These are phyloP conservation scores for Ahaetulla prasina DNA, from an alignment of 2,113 vertebrate species.

Conservation along the genomic window DNA sequence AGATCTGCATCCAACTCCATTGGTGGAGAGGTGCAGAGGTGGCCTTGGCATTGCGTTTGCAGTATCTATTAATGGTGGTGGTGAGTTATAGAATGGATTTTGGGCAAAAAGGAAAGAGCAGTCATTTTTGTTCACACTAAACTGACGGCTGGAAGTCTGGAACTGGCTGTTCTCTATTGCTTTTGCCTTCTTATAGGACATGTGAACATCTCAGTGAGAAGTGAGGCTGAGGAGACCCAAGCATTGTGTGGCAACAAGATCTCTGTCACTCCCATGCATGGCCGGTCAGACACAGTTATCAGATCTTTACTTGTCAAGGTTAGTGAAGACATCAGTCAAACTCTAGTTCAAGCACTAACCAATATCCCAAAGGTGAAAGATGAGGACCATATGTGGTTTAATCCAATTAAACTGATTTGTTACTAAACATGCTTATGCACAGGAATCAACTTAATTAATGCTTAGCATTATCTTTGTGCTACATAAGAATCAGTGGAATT, in stretches of 20 bases:
- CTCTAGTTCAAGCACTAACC: background rate
- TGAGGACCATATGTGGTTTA: too few species aligned
- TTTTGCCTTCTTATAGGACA: constrained; percentile 33
- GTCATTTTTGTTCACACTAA: accelerated
- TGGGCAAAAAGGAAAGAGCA: background rate
- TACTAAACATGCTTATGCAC: too few species aligned
- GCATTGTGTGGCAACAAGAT: constrained; percentile 41
- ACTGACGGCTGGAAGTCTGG: background rate
- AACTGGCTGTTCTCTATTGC: background rate
- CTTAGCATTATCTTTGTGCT: too few species aligned
- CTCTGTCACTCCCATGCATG: constrained; percentile 46
- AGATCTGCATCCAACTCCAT: background rate
- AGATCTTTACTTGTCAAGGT: constrained; percentile 68
- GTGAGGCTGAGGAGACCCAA: constrained; percentile 38
- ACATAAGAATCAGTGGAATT: too few species aligned
- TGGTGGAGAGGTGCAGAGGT: background rate
- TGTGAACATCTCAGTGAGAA: constrained; percentile 50
- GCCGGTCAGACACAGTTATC: constrained; percentile 50
- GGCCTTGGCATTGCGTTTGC: background rate
- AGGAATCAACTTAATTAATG: too few species aligned
- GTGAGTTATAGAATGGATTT: background rate
- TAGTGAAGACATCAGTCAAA: constrained; percentile 7
- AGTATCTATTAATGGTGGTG: background rate
- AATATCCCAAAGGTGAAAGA: too few species aligned
- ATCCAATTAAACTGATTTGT: too few species aligned